Evolutionary conservation across 2,797 vertebrate genomes (phyloP), one percentile per base, ranked within the genome.

Genomic region (Cryptoprocta ferox): DNA sequence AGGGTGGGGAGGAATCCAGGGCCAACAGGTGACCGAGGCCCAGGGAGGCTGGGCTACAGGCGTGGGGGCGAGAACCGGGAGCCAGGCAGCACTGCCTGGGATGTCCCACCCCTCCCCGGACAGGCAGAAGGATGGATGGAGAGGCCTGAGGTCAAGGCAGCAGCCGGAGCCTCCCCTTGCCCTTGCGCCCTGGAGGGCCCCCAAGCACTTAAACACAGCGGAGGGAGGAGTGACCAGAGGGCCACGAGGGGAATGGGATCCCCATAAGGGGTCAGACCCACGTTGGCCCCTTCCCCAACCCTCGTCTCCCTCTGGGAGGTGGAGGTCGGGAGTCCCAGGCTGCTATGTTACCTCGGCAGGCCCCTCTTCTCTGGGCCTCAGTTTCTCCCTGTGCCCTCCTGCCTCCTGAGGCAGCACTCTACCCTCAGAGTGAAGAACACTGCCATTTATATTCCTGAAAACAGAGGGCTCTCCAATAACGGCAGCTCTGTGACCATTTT

Each of bases 141-240:
- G 59, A 78, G 75, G 28, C 66, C 88, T 26, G 26, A 70, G 59
- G 73, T 30, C 4, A 8, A 35, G 5, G 59, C 15, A 2, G 56
- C 3, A 19, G 59, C 7, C 42, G 21, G 42, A 6, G 53, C n/a
- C 6, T 2, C 12, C 30, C 59, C 53, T 2, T 2, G 11, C 48
- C 68, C 59, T 11, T n/a, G 42, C 39, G 5, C 24, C 15, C 2
- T 0, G 35, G 12, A 14, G 26, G 26, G 28, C 4, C 12, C 35
- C 42, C 16, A 11, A 1, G 35, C 28, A 19, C 8, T 4, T 37
- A 24, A 45, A 11, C 0, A 0, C 59, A 37, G 59, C 21, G 10
- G 50, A 82, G 48, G 45, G 0, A 24, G 0, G 18, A 59, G 61
- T 30, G 24, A 45, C 14, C 24, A 12, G 24, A 48, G 21, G 53